phyloP scores from a whole-genome alignment of 2,888 invertebrate genomes.

The Andrena haemorrhoa region DNA sequence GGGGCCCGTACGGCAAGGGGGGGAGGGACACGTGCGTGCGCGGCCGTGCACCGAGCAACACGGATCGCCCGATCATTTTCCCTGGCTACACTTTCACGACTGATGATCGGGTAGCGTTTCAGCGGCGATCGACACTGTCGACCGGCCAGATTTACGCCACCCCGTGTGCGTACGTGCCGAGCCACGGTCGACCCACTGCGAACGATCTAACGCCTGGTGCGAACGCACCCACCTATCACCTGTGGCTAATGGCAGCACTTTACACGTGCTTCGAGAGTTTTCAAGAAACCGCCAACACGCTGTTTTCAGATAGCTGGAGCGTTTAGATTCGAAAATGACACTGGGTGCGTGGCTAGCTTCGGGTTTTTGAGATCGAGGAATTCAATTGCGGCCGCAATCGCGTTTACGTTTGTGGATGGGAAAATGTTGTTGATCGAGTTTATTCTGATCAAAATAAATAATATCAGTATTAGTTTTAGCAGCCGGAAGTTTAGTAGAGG shows the following conservation, averaged over 20 bases:
- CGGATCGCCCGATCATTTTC: constrained; percentile 74
- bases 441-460: no score
- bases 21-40: constrained; percentile 38
- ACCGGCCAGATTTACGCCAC: constrained; percentile 71
- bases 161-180: constrained; percentile 29
- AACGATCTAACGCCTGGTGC: constrained; percentile 46
- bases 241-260: constrained; percentile 2
- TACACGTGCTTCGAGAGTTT: no score
- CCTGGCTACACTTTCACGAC: constrained; percentile 78
- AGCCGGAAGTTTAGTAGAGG: no score
- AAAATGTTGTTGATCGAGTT: no score
- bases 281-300: no score
- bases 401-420: no score
- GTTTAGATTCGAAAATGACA: no score
- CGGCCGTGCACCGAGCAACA: constrained; percentile 13
- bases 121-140: constrained; percentile 69
- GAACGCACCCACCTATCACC: constrained; percentile 48
- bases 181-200: constrained; percentile 19
- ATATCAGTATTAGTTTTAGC: no score
- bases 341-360: no score
- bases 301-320: no score
- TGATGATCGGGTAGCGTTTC: constrained; percentile 79
- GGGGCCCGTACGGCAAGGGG: background rate
- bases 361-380: no score
- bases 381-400: no score